Percentiles rank a stretch among this genome's conserved stretches.
These are phyloP conservation scores for Coreius guichenoti DNA, from an alignment of 2,797 vertebrate genomes.

Conservation along the genomic window DNA sequence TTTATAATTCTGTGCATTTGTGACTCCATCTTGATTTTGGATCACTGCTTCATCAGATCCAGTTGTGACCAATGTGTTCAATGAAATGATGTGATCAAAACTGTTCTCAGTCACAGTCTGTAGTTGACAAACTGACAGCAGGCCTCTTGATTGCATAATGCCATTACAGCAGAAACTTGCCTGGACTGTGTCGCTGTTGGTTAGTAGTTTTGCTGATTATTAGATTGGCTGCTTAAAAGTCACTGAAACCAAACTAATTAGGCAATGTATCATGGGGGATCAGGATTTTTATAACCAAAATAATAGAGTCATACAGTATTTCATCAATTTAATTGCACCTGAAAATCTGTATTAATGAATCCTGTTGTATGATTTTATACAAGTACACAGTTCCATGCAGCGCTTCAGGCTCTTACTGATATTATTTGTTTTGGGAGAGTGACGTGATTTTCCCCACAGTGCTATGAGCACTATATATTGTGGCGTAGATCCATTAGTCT, in stretches of 20 bases:
- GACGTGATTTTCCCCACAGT: conserved; percentile 43
- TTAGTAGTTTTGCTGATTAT: conserved; percentile 1
- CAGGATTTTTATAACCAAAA: background rate
- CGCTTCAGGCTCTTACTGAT: conserved; percentile 33
- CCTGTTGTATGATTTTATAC: background rate
- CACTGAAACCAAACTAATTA: conserved; percentile 10
- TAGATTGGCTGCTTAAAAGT: background rate
- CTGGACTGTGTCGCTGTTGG: background rate
- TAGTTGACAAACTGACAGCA: background rate
- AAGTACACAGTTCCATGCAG: conserved; percentile 6
- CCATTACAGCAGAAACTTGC: background rate
- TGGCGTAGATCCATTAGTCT: conserved; percentile 59
- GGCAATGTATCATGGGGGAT: background rate
- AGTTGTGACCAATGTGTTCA: background rate
- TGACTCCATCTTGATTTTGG: background rate
- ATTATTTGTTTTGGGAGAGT: conserved; percentile 43
- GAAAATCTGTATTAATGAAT: background rate
- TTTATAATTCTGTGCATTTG: background rate
- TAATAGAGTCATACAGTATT: background rate
- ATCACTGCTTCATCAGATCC: conserved; percentile 41
- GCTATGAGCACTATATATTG: conserved; percentile 48
- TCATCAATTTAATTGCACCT: background rate
- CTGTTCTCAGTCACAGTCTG: background rate
- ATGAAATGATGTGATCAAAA: background rate
- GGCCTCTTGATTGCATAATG: background rate